These are phyloP conservation scores for Cheilosia soror DNA, from an alignment of 2,888 invertebrate species.

Conservation along the genomic window DNA sequence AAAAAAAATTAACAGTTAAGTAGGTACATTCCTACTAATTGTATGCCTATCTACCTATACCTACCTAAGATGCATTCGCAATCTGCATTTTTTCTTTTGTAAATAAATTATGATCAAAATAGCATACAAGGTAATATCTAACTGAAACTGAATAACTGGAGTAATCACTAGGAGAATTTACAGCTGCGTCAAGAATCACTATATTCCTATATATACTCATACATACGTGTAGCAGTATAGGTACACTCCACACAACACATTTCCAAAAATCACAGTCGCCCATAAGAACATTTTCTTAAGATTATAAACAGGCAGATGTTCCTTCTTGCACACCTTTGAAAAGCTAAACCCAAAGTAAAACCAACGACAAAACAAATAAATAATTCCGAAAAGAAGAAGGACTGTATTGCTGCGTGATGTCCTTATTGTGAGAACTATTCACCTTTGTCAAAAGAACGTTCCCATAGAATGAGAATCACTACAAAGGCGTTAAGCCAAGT, in stretches of 20 bases:
- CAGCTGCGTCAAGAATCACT: not conserved
- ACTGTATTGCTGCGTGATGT: constrained; percentile 3
- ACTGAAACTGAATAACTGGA: not conserved
- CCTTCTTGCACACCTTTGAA: constrained; percentile 8
- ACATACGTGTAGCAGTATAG: not conserved
- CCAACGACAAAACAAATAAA: constrained; percentile 21
- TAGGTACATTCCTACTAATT: no score
- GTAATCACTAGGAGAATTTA: not conserved
- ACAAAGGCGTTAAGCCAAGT: constrained; percentile 37
- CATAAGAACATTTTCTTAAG: constrained; percentile 40
- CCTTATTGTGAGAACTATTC: constrained; percentile 24
- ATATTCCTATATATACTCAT: not conserved
- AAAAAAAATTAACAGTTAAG: no score
- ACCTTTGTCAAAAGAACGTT: constrained; percentile 30
- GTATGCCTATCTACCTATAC: no score
- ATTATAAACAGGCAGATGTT: constrained; percentile 47
- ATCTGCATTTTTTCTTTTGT: no score
- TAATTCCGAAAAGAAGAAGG: constrained; percentile 1
- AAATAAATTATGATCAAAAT: no score
- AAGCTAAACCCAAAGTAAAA: constrained; percentile 18
- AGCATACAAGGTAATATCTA: no score
- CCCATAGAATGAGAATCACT: constrained; percentile 25
- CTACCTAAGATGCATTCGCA: no score
- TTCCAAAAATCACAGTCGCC: constrained; percentile 22
- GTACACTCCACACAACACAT: constrained; percentile 1